Conservation (phyloP, 92 coral and sea anemone genomes). For the Phenganax stokvisi region DNA sequence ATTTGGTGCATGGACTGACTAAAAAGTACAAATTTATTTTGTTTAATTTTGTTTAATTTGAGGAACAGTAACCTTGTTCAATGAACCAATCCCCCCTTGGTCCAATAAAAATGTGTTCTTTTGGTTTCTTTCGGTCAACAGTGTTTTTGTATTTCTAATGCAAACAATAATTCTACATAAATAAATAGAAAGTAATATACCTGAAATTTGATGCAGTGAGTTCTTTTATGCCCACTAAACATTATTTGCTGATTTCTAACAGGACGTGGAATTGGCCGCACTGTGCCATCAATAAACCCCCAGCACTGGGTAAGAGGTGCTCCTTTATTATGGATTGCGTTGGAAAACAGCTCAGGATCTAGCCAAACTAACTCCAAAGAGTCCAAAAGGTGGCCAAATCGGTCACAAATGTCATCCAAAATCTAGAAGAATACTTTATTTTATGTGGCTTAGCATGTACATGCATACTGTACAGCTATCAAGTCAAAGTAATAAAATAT, state of each 20-base stretch:
- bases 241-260: slow-evolving; percentile 51
- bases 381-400: slow-evolving; percentile 46
- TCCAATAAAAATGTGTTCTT: neutral
- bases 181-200: slow-evolving; percentile 2
- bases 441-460: neutral
- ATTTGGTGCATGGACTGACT: slow-evolving; percentile 30
- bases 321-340: slow-evolving; percentile 45
- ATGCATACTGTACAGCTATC: neutral
- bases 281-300: slow-evolving; percentile 60
- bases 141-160: too few species aligned
- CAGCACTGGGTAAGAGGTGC: slow-evolving; percentile 56
- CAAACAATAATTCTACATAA: too few species aligned
- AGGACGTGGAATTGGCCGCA: slow-evolving; percentile 57
- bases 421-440: slow-evolving; percentile 5
- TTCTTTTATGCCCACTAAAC: slow-evolving; percentile 59
- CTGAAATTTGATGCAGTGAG: slow-evolving; percentile 59
- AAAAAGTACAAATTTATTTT: neutral
- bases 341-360: slow-evolving; percentile 47
- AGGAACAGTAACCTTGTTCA: neutral
- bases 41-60: neutral
- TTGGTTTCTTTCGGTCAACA: too few species aligned
- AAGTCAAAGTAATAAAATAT: too few species aligned
- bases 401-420: slow-evolving; percentile 48
- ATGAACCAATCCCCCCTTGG: neutral
- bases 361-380: slow-evolving; percentile 51